phyloP scores from a whole-genome alignment of 1,140 invertebrate species.

The Saccostrea cuccullata region DNA sequence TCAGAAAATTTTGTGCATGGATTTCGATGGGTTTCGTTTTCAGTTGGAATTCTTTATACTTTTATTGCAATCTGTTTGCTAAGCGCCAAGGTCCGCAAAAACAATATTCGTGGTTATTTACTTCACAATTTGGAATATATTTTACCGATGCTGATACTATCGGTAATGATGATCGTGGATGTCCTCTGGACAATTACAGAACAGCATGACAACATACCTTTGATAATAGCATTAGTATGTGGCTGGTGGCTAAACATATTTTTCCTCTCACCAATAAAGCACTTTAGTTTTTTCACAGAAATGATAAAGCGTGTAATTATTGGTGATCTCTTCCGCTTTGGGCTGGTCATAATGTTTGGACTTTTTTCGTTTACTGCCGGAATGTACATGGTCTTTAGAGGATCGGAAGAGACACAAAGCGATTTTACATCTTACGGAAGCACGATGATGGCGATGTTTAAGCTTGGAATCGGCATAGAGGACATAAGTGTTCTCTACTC shows the following conservation, averaged over 20 bases:
- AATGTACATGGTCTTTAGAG: constrained; percentile 62
- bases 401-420: neutral
- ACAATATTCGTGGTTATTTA: constrained; percentile 42
- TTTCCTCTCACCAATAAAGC: constrained; percentile 56
- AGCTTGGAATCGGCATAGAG: constrained; percentile 66
- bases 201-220: constrained; percentile 41
- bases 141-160: constrained; percentile 59
- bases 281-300: constrained; percentile 65
- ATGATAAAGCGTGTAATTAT: constrained; percentile 61
- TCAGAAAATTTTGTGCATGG: constrained; percentile 2
- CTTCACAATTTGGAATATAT: constrained; percentile 63
- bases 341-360: constrained; percentile 59
- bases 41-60: constrained; percentile 47
- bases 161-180: constrained; percentile 60
- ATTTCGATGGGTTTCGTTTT: constrained; percentile 39
- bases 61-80: constrained; percentile 48
- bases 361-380: constrained; percentile 64
- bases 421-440: constrained; percentile 56
- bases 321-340: constrained; percentile 62
- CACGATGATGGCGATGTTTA: constrained; percentile 66
- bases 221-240: constrained; percentile 59
- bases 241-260: constrained; percentile 65
- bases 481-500: constrained; percentile 61
- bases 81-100: constrained; percentile 44
- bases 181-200: constrained; percentile 42